Base-by-base conservation (phyloP, 2,113 vertebrate genomes). In the Mus pahari region DNA sequence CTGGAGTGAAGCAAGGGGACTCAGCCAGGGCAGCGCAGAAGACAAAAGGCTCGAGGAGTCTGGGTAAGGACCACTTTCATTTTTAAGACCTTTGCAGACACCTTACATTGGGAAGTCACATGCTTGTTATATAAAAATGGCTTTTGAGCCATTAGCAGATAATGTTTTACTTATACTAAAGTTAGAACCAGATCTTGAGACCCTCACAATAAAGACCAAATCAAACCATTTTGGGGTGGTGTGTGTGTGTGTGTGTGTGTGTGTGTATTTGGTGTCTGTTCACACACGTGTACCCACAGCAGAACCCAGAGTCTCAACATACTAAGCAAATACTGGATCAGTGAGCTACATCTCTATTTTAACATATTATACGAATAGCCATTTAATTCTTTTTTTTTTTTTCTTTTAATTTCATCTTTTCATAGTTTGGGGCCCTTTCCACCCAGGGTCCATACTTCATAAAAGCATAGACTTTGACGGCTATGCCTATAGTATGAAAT, bases 51-150 rank as follows among this genome's bases (percentile, higher is more conserved):
- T 82, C 66, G 91, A 94, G 70, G 88, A 77, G 45, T 53, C 53
- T 11, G 90, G 93, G 95, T 94, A 92, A 94, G 92, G 20, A 58
- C 31, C 73, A 64, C 42, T 84, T 84, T 45, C 81, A 64, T 62
- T 84, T 45, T 78, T 58, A 91, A 91, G 89, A 92, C 68, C 17
- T 86, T 60, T 31, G 31, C 14, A 70, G 55, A 66, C n/a, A 70
- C 53, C 33, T 78, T 77, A 36, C 42, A 79, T 88, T 86, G 11
- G 89, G 62, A 68, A 90, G 84, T 13, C 58, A 53, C 39, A 12
- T 60, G 45, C 84, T 14, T 93, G 17, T 84, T 26, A 86, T 53
- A 79, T 66, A 87, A 92, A 96, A 55, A 90, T 73, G 70, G 7
- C 55, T 50, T 70, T 70, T 89, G 50, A 94, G 28, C 84, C 53